A percentile compares a stretch with the other conserved stretches of the same genome.
Conservation (phyloP, 2,888 invertebrate species). For the Phyllotreta striolata region DNA sequence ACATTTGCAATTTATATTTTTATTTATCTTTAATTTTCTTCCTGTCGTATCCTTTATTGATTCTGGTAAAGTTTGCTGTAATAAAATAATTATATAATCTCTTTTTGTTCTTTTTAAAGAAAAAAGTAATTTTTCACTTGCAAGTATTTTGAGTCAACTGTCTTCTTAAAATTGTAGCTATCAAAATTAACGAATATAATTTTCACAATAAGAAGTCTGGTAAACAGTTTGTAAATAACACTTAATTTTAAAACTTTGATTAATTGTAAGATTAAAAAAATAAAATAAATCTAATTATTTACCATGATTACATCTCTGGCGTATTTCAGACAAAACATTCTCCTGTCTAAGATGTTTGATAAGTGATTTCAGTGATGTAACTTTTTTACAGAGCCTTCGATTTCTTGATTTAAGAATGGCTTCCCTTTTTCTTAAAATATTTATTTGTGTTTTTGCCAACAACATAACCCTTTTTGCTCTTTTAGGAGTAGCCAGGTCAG, state of each 20-base stretch:
- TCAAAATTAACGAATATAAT: background rate
- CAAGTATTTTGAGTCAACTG: background rate
- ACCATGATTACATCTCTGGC: background rate
- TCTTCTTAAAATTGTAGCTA: background rate
- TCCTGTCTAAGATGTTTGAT: background rate
- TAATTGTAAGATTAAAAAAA: background rate
- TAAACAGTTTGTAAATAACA: too few relatives aligned
- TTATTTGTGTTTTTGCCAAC: background rate
- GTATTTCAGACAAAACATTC: background rate
- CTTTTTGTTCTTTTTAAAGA: too few relatives aligned
- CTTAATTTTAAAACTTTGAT: too few relatives aligned
- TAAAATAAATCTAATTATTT: background rate
- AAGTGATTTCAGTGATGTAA: too few relatives aligned
- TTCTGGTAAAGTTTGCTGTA: slow-evolving; percentile 1
- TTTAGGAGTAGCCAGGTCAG: background rate
- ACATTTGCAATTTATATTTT: too few relatives aligned
- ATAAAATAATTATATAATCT: background rate
- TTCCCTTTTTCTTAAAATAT: background rate
- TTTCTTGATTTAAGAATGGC: background rate
- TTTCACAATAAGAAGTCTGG: too few relatives aligned
- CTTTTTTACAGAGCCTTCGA: background rate
- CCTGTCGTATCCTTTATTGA: background rate
- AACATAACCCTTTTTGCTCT: background rate
- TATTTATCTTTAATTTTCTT: background rate
- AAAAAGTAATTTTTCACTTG: too few relatives aligned